Evolutionary conservation across 2,797 vertebrate species (phyloP), one percentile per base, ranked within the genome.

Genomic region (Anomalospiza imberbis): DNA sequence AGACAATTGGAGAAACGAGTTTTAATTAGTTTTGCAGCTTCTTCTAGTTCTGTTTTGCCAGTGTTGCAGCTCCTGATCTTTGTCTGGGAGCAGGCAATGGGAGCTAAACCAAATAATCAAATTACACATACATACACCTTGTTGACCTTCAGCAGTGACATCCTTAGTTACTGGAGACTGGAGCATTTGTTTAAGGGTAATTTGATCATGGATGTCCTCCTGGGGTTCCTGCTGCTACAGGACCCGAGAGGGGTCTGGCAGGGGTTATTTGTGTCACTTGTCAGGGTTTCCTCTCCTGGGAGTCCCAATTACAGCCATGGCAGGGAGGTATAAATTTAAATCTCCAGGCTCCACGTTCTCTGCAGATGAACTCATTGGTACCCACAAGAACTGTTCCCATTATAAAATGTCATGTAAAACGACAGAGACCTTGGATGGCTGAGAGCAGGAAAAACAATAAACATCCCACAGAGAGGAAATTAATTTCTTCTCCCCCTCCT

Each of bases 381-480:
- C 77, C 90, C 84, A 55, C 8, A 12, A 93, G 96, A 96, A 77
- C 70, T 28, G 4, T 77, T 85, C 71, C 73, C 82, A n/a, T 92
- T 97, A 94, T 93, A 91, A 95, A 96, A 88, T 28, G 95, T 16
- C 75, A 62, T 1, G 8, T 58, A 76, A 81, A 96, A 90, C 0
- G 34, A 89, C 48, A 66, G 87, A 93, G 91, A 93, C 89, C 86
- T 92, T 87, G 89, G 79, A 71, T 66, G 6, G 22, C 58, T 58
- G 55, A 92, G 73, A 96, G 71, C 60, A 94, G 89, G 85, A 88
- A 91, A 95, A 96, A 95, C 85, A 97, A 95, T 95, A 94, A 93
- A 94, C 80, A 71, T 81, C 74, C 81, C 85, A 76, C 94, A 62
- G 92, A 85, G 81, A 91, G 83, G 86, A 96, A 95, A 91, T 91